Evolutionary conservation across 2,113 vertebrate genomes (phyloP).

Genomic region (Tachysurus fulvidraco): DNA sequence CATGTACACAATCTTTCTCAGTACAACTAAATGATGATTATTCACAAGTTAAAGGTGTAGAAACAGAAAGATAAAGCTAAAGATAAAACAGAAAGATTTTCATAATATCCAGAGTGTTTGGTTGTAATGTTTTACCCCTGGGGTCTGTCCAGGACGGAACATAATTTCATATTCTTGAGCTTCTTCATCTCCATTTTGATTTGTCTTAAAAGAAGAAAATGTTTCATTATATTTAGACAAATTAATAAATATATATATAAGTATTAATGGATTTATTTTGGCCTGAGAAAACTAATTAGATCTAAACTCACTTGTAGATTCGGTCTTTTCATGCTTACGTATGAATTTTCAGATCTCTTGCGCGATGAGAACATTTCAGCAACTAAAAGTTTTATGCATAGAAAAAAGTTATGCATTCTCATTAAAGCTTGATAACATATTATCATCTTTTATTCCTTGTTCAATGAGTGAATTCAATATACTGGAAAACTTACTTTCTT

Average conservation of each 20-base stretch:
- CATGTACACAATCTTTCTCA: not conserved
- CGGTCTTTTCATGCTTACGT: slow-evolving; percentile 22
- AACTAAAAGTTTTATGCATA: not conserved
- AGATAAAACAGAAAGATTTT: not conserved
- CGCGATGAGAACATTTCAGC: not conserved
- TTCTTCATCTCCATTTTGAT: not conserved
- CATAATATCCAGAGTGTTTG: not conserved
- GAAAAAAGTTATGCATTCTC: not conserved
- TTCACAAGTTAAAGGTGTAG: not conserved
- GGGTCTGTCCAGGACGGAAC: not conserved
- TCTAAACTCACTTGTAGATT: not conserved
- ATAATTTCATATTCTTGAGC: slow-evolving; percentile 38
- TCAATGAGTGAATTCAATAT: not conserved
- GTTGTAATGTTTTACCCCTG: not conserved
- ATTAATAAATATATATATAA: not conserved
- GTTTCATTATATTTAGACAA: too few species aligned
- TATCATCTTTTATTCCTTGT: not conserved
- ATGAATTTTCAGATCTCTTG: not conserved
- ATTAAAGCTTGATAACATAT: not conserved
- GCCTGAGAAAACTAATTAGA: not conserved
- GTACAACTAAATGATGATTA: not conserved
- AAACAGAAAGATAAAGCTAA: not conserved
- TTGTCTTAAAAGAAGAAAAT: not conserved
- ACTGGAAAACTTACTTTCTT: slow-evolving; percentile 24
- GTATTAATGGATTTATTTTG: not conserved